These are phyloP conservation scores for Geotrypetes seraphini DNA, from an alignment of 2,797 vertebrate genomes.

Conservation along the genomic window DNA sequence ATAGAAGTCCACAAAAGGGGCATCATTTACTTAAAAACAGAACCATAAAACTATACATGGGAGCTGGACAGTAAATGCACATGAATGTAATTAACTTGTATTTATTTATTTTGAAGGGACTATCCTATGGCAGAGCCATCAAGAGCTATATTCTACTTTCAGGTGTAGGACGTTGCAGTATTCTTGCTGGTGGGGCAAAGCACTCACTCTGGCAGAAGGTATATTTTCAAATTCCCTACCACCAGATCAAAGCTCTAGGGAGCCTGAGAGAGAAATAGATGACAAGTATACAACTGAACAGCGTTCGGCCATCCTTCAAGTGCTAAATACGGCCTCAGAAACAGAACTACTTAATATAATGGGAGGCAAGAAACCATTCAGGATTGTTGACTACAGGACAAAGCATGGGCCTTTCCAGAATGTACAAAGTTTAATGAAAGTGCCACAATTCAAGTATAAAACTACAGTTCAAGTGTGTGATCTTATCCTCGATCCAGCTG, in stretches of 20 bases:
- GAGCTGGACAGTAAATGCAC: too few species aligned
- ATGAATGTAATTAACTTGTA: too few species aligned
- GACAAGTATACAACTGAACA: conserved; percentile 57
- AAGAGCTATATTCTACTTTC: too few species aligned
- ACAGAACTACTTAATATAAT: conserved; percentile 55
- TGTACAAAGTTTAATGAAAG: conserved; percentile 52
- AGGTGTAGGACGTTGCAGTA: not conserved
- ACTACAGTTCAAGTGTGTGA: conserved; percentile 50
- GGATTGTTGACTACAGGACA: conserved; percentile 48
- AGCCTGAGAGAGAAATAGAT: conserved; percentile 37
- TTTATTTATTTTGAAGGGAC: too few species aligned
- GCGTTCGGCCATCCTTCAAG: conserved; percentile 47
- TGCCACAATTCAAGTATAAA: conserved; percentile 59
- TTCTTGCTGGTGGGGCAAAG: not conserved
- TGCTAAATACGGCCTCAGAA: conserved; percentile 48
- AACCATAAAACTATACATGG: too few species aligned
- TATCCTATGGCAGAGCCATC: too few species aligned
- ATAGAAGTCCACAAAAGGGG: too few species aligned
- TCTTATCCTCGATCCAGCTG: conserved; percentile 51
- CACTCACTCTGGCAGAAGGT: conserved; percentile 20
- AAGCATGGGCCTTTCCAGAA: conserved; percentile 54
- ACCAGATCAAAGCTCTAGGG: not conserved
- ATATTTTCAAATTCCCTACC: conserved; percentile 15
- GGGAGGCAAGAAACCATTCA: conserved; percentile 51
- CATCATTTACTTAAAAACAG: too few species aligned